Base-by-base conservation (phyloP, 2,888 invertebrate species). In the Gastrophysa polygoni region DNA sequence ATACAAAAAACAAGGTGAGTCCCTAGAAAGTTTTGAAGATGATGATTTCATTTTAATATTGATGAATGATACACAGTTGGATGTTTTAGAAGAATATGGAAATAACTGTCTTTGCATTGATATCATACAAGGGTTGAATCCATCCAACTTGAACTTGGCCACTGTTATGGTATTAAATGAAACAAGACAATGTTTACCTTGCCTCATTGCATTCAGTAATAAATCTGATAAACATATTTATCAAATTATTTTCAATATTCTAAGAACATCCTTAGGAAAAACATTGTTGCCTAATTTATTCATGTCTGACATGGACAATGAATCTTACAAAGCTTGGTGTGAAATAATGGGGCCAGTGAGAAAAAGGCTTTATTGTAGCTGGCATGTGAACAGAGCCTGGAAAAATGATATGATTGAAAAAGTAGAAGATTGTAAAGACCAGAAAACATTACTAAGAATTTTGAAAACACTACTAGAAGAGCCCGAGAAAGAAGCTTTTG, bases 31-130 rank as follows among this genome's bases (percentile, higher is more conserved):
- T 2, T 24, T 66, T 68, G 34, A 66, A 51, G 29, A 58, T 5
- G 58, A 73, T n/a, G 75, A 75, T 58, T 75, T 74, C 55, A 50
- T 73, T 32, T 63, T 75, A 21, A 54, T 54, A 14, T 10, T 43
- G 2, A 54, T 54, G 54, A 43, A 67, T 21, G 57, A 64, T 38
- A 68, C 62, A 5, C 75, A 76, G 61, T 21, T n/a, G 5, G 68
- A 72, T 49, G 63, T 73, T 7, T 49, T 75, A 32, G 46, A 67
- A 57, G 72, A 68, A 47, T 75, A 34, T 70, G 68, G 65, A 50
- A 64, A 14, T 21, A 66, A 71, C 50, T 66, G 63, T 57, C 63
- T 75, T 10, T 75, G 73, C 60, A 56, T 76, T 14, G 74, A 76
- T 56, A 63, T 65, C 28, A 73, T 71, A 6, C 69, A 70, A 52